Evolutionary conservation across 2,888 invertebrate species (phyloP).

Genomic region (Drosophila koepferae): DNA sequence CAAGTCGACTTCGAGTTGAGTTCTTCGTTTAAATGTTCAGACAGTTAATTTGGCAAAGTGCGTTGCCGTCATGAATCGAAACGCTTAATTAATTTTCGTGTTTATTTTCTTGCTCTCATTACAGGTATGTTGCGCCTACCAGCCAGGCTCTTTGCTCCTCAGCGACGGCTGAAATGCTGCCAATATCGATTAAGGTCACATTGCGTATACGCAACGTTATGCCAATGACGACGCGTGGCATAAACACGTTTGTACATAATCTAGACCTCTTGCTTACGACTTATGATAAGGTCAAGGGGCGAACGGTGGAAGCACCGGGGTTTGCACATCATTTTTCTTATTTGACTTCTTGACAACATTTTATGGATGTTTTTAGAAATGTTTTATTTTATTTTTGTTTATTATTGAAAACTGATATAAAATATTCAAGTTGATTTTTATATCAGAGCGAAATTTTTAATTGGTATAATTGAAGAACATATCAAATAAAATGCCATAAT

Average conservation of each 20-base stretch:
- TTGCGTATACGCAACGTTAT: constrained; percentile 47
- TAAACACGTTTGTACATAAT: constrained; percentile 38
- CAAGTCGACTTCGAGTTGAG: constrained; percentile 20
- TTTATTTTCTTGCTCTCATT: constrained; percentile 66
- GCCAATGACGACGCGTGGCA: constrained; percentile 19
- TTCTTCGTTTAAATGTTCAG: constrained; percentile 26
- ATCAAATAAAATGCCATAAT: not conserved
- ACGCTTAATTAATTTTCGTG: constrained; percentile 56
- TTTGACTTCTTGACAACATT: constrained; percentile 15
- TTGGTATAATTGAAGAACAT: not conserved
- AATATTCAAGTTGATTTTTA: not conserved
- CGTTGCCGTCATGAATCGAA: constrained; percentile 30
- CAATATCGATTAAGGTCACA: constrained; percentile 72
- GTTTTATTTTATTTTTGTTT: constrained; percentile 7
- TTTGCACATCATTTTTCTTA: constrained; percentile 5
- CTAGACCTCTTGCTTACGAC: constrained; percentile 6
- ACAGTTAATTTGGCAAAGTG: constrained; percentile 71
- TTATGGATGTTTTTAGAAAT: constrained; percentile 15
- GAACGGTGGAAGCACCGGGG: not conserved
- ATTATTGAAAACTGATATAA: not conserved
- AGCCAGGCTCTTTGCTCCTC: constrained; percentile 9
- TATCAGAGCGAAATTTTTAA: not conserved
- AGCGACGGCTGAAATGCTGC: constrained; percentile 26
- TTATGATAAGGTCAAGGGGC: constrained; percentile 13
- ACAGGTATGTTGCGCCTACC: constrained; percentile 67